These are phyloP conservation scores for Nycticebus coucang DNA, from an alignment of 2,113 vertebrate species.

Conservation along the genomic window DNA sequence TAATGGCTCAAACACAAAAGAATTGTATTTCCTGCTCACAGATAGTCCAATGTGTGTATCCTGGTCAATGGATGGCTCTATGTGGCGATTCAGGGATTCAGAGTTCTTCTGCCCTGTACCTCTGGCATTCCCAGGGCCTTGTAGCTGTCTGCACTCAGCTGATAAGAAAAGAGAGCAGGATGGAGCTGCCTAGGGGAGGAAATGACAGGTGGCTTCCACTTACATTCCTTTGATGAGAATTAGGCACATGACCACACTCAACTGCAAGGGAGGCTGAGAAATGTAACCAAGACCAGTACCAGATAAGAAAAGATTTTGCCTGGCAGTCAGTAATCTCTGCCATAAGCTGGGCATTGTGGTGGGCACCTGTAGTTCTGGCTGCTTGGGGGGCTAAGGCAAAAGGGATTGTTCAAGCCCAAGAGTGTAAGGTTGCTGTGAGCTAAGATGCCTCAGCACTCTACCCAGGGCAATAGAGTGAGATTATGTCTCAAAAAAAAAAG, in stretches of 20 bases:
- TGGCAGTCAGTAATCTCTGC: neutral
- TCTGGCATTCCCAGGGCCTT: neutral
- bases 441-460: too few species aligned
- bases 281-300: neutral
- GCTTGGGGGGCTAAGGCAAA: too few species aligned
- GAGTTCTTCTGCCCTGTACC: neutral
- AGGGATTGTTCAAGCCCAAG: too few species aligned
- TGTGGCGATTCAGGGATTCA: neutral
- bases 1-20: neutral
- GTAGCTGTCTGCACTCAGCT: neutral
- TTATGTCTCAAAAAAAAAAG: too few species aligned
- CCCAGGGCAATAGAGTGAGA: too few species aligned
- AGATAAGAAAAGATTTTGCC: slow-evolving; percentile 14
- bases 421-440: too few species aligned
- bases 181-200: neutral
- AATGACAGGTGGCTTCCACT: neutral
- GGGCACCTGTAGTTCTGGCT: too few species aligned
- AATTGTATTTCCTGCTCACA: slow-evolving; percentile 16
- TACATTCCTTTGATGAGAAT: slow-evolving; percentile 1
- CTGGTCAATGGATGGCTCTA: neutral
- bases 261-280: neutral
- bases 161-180: neutral
- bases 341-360: neutral
- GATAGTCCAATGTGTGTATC: neutral
- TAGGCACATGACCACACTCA: neutral